Percentiles rank a stretch among this genome's conserved stretches.
Conservation (phyloP, 2,797 vertebrate species). For the Eleutherodactylus coqui region DNA sequence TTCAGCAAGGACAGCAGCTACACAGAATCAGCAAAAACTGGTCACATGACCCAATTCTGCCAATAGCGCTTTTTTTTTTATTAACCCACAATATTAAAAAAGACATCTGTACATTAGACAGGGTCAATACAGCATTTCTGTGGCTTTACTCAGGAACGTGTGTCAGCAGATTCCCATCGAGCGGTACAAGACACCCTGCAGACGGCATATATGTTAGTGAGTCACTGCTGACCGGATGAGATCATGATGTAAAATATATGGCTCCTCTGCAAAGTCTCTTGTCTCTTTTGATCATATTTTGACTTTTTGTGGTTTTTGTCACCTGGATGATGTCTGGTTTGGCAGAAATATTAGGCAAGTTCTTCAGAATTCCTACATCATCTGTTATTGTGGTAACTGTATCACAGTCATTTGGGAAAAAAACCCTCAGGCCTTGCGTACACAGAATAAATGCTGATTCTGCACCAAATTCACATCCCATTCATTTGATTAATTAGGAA, state of each 20-base stretch:
- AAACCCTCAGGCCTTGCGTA: no score
- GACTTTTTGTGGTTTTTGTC: slow-evolving; percentile 13
- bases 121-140: neutral
- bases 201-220: neutral
- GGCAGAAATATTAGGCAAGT: slow-evolving; percentile 12
- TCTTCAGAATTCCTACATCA: neutral
- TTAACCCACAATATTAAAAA: neutral
- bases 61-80: no score
- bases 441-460: no score
- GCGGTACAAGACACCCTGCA: neutral
- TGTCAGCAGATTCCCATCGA: slow-evolving; percentile 17
- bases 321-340: slow-evolving; percentile 26
- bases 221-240: slow-evolving; percentile 14
- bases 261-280: neutral
- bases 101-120: neutral
- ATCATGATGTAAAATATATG: neutral
- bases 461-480: no score
- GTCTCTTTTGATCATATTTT: slow-evolving; percentile 18
- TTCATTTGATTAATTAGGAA: no score
- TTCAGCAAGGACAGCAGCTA: no score
- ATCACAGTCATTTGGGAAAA: neutral
- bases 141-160: neutral
- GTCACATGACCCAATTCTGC: no score
- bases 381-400: neutral
- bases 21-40: no score